Evolutionary conservation across 2,113 vertebrate species (phyloP).

Genomic region (Eupsittula cactorum): DNA sequence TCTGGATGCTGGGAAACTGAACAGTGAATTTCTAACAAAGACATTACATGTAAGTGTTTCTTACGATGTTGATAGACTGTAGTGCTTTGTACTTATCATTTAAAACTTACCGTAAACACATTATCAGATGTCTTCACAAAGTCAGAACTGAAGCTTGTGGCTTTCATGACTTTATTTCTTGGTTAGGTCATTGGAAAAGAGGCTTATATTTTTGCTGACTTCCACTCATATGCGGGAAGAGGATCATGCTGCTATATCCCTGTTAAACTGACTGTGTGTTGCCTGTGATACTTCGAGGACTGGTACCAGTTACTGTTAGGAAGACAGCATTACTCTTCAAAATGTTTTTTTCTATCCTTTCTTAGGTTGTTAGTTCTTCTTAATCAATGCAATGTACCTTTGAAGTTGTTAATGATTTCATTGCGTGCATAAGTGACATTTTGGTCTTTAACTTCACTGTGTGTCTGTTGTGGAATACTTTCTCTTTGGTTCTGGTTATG

Average conservation of each 20-base stretch:
- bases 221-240: neutral
- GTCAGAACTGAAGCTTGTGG: neutral
- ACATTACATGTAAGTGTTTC: neutral
- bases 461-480: neutral
- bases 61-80: neutral
- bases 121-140: neutral
- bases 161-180: neutral
- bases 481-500: neutral
- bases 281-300: neutral
- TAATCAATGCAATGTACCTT: neutral
- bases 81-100: neutral
- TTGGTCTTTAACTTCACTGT: neutral
- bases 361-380: neutral
- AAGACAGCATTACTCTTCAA: neutral
- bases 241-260: neutral
- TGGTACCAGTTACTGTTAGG: neutral
- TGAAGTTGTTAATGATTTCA: neutral
- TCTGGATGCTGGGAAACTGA: neutral
- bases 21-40: neutral
- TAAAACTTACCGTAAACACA: neutral
- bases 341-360: neutral
- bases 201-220: conserved; percentile 15
- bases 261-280: neutral
- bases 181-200: neutral
- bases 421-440: neutral